Percentiles rank a stretch among this genome's conserved stretches.
Evolutionary conservation across 2,797 vertebrate genomes (phyloP).

Genomic region (Gobionotothen gibberifrons): DNA sequence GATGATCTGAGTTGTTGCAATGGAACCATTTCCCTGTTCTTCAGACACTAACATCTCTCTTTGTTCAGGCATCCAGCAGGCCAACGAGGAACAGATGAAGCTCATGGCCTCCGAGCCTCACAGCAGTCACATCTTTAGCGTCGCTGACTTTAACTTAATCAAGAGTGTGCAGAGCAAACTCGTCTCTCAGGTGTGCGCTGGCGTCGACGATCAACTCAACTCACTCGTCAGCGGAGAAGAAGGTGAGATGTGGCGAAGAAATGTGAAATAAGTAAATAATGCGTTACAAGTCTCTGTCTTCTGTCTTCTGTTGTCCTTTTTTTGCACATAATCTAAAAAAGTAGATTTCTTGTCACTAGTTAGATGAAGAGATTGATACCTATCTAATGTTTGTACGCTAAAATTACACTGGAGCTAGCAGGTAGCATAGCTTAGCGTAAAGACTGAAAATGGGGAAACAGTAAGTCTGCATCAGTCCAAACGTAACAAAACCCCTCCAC

Average conservation of each 20-base stretch:
- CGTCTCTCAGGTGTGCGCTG: slow-evolving; percentile 88
- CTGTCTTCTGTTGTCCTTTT: no score
- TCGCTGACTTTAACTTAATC: slow-evolving; percentile 89
- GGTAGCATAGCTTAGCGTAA: no score
- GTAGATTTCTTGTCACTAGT: neutral
- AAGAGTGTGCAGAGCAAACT: slow-evolving; percentile 89
- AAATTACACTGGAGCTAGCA: neutral
- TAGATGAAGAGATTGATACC: neutral
- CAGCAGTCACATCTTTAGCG: slow-evolving; percentile 86
- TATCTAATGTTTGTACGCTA: no score
- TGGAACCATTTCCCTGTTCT: slow-evolving; percentile 11
- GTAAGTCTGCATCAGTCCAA: neutral
- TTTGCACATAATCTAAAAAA: neutral
- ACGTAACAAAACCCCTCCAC: neutral
- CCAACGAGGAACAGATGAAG: slow-evolving; percentile 91
- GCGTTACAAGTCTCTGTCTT: neutral
- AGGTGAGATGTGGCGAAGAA: slow-evolving; percentile 80
- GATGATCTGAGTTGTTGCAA: slow-evolving; percentile 3
- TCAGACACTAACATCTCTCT: neutral
- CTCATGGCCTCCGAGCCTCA: slow-evolving; percentile 91
- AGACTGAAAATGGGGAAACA: neutral
- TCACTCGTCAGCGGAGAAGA: slow-evolving; percentile 92
- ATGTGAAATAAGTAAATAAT: neutral
- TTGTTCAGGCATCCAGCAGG: slow-evolving; percentile 89
- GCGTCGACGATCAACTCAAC: slow-evolving; percentile 91